Evolutionary conservation across 2,888 invertebrate species (phyloP).

Genomic region (Heliconius erato): DNA sequence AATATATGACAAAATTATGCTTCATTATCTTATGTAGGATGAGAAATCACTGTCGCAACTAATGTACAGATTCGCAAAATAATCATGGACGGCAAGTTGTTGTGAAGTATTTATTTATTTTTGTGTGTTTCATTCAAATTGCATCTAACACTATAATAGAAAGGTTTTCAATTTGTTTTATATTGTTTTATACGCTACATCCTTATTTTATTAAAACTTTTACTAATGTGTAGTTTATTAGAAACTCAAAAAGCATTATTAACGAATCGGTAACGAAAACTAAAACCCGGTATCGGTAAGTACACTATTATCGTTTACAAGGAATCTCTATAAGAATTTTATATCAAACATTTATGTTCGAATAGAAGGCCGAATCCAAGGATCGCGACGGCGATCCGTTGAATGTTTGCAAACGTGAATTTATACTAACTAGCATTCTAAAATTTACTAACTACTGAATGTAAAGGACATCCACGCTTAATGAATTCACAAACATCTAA

Average conservation of each 20-base stretch:
- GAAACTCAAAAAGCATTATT: constrained; percentile 76
- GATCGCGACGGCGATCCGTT: constrained; percentile 48
- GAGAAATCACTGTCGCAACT: constrained; percentile 60
- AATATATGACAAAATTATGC: constrained; percentile 60
- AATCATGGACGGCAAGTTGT: constrained; percentile 82
- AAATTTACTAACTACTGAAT: constrained; percentile 85
- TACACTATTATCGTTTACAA: constrained; percentile 29
- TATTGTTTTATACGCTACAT: constrained; percentile 21
- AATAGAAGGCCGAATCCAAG: constrained; percentile 43
- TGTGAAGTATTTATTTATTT: constrained; percentile 57
- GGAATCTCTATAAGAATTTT: constrained; percentile 9
- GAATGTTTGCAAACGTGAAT: constrained; percentile 72
- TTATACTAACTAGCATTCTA: constrained; percentile 85
- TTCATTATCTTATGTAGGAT: constrained; percentile 59
- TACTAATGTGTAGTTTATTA: neutral
- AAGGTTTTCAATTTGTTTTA: constrained; percentile 26
- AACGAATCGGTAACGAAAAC: constrained; percentile 65
- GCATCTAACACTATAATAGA: constrained; percentile 39
- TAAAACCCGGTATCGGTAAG: constrained; percentile 30
- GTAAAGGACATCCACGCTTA: constrained; percentile 77
- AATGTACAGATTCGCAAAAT: constrained; percentile 72
- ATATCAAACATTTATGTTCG: constrained; percentile 14
- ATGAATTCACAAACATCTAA: constrained; percentile 83
- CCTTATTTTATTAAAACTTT: constrained; percentile 28
- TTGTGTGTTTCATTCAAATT: constrained; percentile 38